Base-by-base conservation (phyloP, 2,888 invertebrate genomes). In the Margaritifera margaritifera region DNA sequence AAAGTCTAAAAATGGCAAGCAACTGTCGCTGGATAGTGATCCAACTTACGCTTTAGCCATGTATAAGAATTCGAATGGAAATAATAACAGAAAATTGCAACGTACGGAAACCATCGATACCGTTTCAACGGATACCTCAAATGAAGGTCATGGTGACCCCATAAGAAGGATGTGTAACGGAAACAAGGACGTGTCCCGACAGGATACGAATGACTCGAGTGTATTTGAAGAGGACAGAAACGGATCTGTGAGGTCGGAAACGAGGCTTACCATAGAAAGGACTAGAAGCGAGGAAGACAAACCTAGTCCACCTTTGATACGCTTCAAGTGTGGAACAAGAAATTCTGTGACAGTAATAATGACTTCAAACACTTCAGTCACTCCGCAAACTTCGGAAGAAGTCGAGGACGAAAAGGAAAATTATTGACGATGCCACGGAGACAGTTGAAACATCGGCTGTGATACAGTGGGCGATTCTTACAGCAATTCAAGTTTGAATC, bases 61-160 rank as follows among this genome's bases (percentile, higher is more conserved):
- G 57, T 55, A 70, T n/a, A 69, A 70, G 25, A 62, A 72, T n/a
- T 71, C 68, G 31, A 77, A 77, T 42, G 77, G 77, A 0, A 74
- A 77, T 54, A 65, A 69, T 4, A 74, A 74, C 6, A 74, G 72
- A 64, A 54, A 72, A 57, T 66, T 77, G 19, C 70, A 68, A 8
- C 54, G 77, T 27, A 74, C 74, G 19, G 74, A 72, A 53, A 77
- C 77, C n/a, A 77, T 77, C 51, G 77, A 77, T 54, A 77, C 77
- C 8, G 52, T 60, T 11, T 77, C 77, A 51, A 72, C 77, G 19
- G 77, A 77, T 25, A 56, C 55, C n/a, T 74, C 74, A 8, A 62
- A 70, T n/a, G 77, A 74, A 42, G 62, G 65, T 27, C 42, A 65
- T 15, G 68, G 65, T 54, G 74, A 74, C 24, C 65, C 67, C 24